Conservation (phyloP, 1,140 invertebrate species). For the Holcopasites calliopsidis region DNA sequence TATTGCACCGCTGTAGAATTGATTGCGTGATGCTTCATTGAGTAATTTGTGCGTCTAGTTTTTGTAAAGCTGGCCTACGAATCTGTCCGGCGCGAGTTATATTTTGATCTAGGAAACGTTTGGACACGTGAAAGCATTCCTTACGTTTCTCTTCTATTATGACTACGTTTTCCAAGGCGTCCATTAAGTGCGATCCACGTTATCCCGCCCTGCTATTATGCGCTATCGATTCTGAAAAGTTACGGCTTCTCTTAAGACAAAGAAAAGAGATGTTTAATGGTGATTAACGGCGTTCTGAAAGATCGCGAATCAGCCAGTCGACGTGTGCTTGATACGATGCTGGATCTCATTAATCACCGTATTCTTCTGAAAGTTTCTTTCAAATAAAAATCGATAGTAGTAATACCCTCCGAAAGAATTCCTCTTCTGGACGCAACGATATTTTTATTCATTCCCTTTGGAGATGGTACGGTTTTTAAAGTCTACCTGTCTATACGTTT, state of each 20-base stretch:
- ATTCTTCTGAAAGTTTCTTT: not conserved
- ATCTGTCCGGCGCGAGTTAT: no score
- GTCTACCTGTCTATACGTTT: no score
- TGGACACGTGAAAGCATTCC: no score
- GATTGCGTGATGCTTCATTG: no score
- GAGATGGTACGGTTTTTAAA: no score
- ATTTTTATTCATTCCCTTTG: not conserved
- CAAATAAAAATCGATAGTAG: constrained; percentile 6
- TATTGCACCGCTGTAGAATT: no score
- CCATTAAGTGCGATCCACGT: not conserved
- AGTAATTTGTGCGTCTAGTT: no score
- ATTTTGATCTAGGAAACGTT: no score
- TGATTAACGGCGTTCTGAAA: constrained; percentile 22
- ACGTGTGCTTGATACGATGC: not conserved
- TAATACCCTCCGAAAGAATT: not conserved
- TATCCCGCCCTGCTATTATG: not conserved
- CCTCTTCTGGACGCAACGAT: not conserved
- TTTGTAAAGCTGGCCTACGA: no score
- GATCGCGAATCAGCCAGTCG: not conserved
- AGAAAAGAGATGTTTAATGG: not conserved
- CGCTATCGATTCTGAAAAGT: not conserved
- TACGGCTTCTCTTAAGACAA: not conserved
- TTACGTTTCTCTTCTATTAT: not conserved
- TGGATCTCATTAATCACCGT: constrained; percentile 23
- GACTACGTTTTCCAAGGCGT: not conserved